Conservation (phyloP, 2,113 vertebrate genomes). For the Cyphomyrus discorhynchus region DNA sequence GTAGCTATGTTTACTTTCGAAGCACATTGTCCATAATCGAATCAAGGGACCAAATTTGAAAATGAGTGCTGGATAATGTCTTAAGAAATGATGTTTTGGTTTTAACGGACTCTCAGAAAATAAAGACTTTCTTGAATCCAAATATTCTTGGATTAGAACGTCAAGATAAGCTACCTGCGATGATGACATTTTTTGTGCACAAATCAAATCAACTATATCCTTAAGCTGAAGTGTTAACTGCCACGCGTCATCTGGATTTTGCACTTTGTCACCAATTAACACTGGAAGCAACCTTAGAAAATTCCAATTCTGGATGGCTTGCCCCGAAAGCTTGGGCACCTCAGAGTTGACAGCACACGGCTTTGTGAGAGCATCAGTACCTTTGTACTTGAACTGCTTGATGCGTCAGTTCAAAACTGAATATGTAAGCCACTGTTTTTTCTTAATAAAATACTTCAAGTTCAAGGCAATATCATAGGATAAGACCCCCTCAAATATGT, state of each 20-base stretch:
- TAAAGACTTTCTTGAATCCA: constrained; percentile 31
- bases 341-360: constrained; percentile 28
- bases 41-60: background rate
- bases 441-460: background rate
- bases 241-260: constrained; percentile 31
- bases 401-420: background rate
- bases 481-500: no score
- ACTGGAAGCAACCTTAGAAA: constrained; percentile 32
- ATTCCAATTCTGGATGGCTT: constrained; percentile 32
- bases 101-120: constrained; percentile 23
- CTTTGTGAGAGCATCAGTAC: constrained; percentile 32
- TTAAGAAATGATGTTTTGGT: background rate
- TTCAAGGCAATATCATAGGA: background rate
- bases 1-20: background rate
- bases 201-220: background rate
- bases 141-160: constrained; percentile 36
- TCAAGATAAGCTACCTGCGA: constrained; percentile 36
- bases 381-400: constrained; percentile 33
- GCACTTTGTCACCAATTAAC: constrained; percentile 35
- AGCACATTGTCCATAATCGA: background rate
- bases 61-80: background rate
- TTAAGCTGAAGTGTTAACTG: background rate
- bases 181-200: constrained; percentile 1
- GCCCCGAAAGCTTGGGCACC: constrained; percentile 18
- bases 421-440: background rate